A percentile compares a stretch with the other conserved stretches of the same genome.
Conservation (phyloP, 64 coral and sea anemone species). For the Orbicella faveolata region DNA sequence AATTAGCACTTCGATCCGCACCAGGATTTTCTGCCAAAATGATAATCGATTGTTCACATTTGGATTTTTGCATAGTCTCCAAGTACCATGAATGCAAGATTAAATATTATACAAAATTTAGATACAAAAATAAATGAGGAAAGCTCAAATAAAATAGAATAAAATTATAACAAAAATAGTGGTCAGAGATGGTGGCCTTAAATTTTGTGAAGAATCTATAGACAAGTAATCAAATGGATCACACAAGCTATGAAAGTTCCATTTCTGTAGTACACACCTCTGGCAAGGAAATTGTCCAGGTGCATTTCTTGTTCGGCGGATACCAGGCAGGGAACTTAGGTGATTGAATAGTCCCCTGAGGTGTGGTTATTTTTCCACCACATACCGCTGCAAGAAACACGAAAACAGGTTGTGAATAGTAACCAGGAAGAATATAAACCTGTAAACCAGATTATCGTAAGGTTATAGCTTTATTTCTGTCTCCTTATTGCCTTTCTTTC, state of each 20-base stretch:
- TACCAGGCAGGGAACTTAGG: constrained; percentile 88
- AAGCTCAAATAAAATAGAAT: no score
- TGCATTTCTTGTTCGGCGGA: constrained; percentile 72
- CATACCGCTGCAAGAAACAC: constrained; percentile 66
- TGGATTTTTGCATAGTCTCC: no score
- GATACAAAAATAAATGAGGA: no score
- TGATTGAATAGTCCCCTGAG: constrained; percentile 85
- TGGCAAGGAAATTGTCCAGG: constrained; percentile 76
- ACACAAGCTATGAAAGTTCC: neutral
- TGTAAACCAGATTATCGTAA: neutral
- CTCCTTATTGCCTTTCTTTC: neutral
- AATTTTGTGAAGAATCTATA: no score
- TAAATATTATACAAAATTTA: no score
- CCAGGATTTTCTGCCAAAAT: no score
- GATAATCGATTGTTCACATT: no score
- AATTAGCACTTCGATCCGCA: no score
- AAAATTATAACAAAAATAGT: no score
- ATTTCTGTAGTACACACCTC: constrained; percentile 1
- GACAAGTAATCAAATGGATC: neutral
- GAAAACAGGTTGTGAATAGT: neutral
- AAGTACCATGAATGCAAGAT: no score
- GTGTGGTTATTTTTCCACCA: constrained; percentile 63
- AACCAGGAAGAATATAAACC: neutral
- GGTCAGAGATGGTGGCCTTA: no score
- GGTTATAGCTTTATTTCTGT: neutral